Conservation (phyloP, 2,797 vertebrate genomes). For the Pseudochirops cupreus region DNA sequence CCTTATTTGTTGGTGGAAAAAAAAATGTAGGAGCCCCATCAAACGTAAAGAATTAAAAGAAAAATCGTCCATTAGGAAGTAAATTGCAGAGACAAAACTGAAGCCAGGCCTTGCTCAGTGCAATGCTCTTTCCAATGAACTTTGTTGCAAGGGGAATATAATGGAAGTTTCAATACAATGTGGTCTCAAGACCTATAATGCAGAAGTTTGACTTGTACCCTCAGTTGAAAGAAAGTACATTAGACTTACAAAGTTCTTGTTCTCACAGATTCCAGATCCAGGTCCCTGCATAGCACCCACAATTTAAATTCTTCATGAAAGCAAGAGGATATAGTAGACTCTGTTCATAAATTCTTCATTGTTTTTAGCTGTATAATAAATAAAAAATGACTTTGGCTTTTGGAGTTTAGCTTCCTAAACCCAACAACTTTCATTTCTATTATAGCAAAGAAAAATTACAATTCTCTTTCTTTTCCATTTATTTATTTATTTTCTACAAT, state of each 20-base stretch:
- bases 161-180: background rate
- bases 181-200: conserved; percentile 24
- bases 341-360: conserved; percentile 66
- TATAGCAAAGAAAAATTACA: conserved; percentile 21
- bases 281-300: background rate
- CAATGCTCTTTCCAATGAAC: background rate
- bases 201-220: conserved; percentile 47
- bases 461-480: conserved; percentile 11
- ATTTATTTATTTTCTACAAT: background rate
- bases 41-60: background rate
- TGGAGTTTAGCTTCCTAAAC: conserved; percentile 56
- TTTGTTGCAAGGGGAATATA: background rate
- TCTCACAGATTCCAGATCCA: conserved; percentile 26
- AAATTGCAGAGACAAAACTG: background rate
- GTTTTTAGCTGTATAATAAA: conserved; percentile 60
- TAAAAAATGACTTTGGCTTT: conserved; percentile 63
- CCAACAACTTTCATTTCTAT: background rate
- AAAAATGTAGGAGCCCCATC: background rate
- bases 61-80: background rate
- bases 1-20: background rate
- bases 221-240: conserved; percentile 43
- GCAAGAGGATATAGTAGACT: background rate
- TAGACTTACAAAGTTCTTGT: conserved; percentile 31
- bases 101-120: background rate
- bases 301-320: conserved; percentile 55